Evolutionary conservation across 1,140 invertebrate species (phyloP).

Genomic region (Drosophila mojavensis): DNA sequence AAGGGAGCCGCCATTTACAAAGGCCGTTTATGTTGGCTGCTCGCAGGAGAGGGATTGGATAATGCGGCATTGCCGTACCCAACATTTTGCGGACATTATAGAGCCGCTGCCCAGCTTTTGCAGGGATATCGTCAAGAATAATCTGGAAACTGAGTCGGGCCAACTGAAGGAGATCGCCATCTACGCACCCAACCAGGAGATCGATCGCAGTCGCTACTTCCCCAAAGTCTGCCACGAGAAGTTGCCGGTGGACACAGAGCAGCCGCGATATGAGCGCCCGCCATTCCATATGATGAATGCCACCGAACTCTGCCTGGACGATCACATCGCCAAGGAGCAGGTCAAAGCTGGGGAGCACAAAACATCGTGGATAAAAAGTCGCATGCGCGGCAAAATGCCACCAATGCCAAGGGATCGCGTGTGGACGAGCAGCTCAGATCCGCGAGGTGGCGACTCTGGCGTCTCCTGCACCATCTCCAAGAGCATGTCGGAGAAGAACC

Average conservation of each 20-base stretch:
- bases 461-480: conserved; percentile 25
- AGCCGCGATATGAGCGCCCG: background rate
- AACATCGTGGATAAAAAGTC: background rate
- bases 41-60: conserved; percentile 57
- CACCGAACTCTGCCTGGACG: conserved; percentile 12
- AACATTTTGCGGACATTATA: conserved; percentile 2
- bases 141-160: conserved; percentile 35
- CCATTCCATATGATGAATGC: background rate
- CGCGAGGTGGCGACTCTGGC: conserved; percentile 22
- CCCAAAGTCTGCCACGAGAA: conserved; percentile 48
- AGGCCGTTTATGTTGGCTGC: conserved; percentile 47
- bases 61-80: conserved; percentile 43
- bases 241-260: background rate
- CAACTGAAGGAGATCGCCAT: conserved; percentile 37
- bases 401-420: background rate
- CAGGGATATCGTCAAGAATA: conserved; percentile 51
- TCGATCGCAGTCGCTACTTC: conserved; percentile 52
- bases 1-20: conserved; percentile 43
- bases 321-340: background rate
- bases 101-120: conserved; percentile 52
- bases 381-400: background rate
- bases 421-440: conserved; percentile 57
- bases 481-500: conserved; percentile 22
- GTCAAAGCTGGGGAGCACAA: background rate
- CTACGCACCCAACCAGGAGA: conserved; percentile 44